phyloP scores from a whole-genome alignment of 2,113 vertebrate species.

The Campylomormyrus tamandua region DNA sequence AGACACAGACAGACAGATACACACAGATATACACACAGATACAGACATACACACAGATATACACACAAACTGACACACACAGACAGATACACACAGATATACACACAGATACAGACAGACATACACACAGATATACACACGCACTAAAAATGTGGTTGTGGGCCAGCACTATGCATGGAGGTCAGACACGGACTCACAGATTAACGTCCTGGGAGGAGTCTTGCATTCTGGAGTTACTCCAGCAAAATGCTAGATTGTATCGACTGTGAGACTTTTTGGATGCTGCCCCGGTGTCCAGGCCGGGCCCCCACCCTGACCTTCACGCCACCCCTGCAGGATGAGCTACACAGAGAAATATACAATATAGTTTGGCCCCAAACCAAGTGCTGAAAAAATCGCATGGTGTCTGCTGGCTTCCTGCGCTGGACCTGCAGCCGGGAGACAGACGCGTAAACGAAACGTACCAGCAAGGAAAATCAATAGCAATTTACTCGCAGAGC shows the following conservation, averaged over 20 bases:
- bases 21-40: not conserved
- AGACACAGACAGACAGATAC: not conserved
- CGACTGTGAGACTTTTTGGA: not conserved
- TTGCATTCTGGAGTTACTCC: not conserved
- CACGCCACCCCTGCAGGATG: not conserved
- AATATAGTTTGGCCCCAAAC: not conserved
- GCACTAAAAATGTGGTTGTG: not conserved
- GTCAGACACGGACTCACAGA: not conserved
- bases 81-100: not conserved
- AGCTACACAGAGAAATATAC: not conserved
- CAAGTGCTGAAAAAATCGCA: not conserved
- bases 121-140: not conserved
- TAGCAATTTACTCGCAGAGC: conserved; percentile 1
- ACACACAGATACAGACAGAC: not conserved
- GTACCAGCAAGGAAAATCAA: conserved; percentile 11
- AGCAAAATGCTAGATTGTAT: not conserved
- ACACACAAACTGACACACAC: not conserved
- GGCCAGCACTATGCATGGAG: not conserved
- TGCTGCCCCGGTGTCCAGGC: not conserved
- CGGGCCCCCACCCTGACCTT: not conserved
- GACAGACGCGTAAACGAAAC: not conserved
- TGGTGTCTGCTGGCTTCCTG: not conserved
- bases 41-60: not conserved
- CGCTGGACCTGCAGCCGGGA: not conserved
- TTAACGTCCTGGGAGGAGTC: not conserved